Evolutionary conservation across 2,113 vertebrate species (phyloP).

Genomic region (Strigops habroptila): DNA sequence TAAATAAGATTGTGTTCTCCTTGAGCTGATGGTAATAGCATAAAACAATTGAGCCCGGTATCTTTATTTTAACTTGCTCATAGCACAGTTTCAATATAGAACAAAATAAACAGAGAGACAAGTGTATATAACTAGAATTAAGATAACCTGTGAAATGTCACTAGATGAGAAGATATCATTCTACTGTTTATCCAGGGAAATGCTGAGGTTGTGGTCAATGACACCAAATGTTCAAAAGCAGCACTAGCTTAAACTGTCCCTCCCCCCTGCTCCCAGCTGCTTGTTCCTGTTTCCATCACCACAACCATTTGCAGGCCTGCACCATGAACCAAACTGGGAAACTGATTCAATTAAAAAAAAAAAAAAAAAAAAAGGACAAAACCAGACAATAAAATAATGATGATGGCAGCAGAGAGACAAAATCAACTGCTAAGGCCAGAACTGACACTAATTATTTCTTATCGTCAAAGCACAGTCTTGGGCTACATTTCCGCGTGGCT

Average conservation of each 20-base stretch:
- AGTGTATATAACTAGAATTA: background rate
- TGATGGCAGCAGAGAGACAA: background rate
- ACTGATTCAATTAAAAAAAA: background rate
- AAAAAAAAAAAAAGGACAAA: background rate
- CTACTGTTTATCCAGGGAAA: background rate
- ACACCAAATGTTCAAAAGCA: background rate
- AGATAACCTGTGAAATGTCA: background rate
- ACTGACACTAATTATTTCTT: background rate
- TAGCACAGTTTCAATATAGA: background rate
- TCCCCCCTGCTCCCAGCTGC: background rate
- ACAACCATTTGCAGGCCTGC: background rate
- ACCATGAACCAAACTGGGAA: background rate
- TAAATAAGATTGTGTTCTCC: background rate
- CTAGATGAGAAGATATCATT: background rate
- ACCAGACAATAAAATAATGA: background rate
- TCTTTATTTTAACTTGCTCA: slow-evolving; percentile 15
- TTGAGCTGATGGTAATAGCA: background rate
- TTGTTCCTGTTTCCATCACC: background rate
- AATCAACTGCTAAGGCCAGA: background rate
- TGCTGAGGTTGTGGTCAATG: background rate
- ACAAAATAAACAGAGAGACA: background rate
- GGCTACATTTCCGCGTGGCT: background rate
- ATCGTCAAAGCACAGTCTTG: background rate
- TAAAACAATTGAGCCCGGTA: background rate
- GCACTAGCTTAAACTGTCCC: background rate